These are phyloP conservation scores for Eledone cirrhosa DNA, from an alignment of 2,888 invertebrate species.

Conservation along the genomic window DNA sequence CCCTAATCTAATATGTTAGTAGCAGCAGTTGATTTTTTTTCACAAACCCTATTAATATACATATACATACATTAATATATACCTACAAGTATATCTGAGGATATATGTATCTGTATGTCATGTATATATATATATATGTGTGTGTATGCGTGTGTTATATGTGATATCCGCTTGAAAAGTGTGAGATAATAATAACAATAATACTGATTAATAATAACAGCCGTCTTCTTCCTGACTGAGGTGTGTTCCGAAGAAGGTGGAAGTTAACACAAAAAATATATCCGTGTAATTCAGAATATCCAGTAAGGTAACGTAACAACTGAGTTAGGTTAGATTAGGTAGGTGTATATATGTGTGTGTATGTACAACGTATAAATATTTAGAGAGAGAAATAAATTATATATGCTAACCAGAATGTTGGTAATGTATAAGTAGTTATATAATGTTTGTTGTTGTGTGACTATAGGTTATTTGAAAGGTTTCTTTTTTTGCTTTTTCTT, in stretches of 20 bases:
- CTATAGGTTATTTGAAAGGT: neutral
- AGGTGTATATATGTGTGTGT: neutral
- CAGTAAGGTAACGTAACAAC: too few species aligned
- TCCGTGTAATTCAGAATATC: too few species aligned
- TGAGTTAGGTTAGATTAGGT: too few species aligned
- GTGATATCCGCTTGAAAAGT: too few species aligned
- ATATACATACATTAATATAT: neutral
- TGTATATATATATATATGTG: neutral
- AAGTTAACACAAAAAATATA: too few species aligned
- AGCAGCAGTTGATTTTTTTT: slow-evolving; percentile 5
- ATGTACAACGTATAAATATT: too few species aligned
- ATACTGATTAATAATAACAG: too few species aligned
- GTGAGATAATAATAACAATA: too few species aligned
- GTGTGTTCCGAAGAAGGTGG: too few species aligned
- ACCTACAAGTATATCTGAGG: too few species aligned
- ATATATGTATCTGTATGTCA: neutral
- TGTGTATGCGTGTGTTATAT: neutral
- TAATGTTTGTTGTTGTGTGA: neutral
- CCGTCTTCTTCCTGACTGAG: too few species aligned
- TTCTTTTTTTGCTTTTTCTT: neutral
- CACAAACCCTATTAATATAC: neutral
- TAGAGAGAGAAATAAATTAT: too few species aligned
- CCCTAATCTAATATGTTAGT: neutral
- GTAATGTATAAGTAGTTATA: neutral
- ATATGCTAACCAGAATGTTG: neutral